Evolutionary conservation across 2,888 invertebrate genomes (phyloP).

Genomic region (Anarsia innoxiella): DNA sequence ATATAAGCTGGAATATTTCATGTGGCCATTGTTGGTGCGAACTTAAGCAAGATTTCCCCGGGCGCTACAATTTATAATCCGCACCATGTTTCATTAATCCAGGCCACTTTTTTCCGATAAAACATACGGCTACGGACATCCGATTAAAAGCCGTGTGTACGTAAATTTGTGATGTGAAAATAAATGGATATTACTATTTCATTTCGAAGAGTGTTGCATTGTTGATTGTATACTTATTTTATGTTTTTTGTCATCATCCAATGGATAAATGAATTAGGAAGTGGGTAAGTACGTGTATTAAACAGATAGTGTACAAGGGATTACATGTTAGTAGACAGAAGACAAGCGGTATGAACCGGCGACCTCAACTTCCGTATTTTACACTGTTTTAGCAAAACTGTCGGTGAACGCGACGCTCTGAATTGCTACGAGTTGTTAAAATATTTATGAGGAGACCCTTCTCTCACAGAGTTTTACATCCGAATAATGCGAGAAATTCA

Average conservation of each 20-base stretch:
- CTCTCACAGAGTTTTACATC: conserved; percentile 46
- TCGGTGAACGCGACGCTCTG: conserved; percentile 3
- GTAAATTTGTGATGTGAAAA: no score
- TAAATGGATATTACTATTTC: no score
- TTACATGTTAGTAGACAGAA: no score
- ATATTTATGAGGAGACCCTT: conserved; percentile 58
- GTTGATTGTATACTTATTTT: no score
- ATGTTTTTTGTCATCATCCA: no score
- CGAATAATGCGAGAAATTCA: conserved; percentile 56
- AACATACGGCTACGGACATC: conserved; percentile 21
- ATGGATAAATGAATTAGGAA: no score
- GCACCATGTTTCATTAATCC: conserved; percentile 48
- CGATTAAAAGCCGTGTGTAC: conserved; percentile 5
- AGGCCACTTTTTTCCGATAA: conserved; percentile 33
- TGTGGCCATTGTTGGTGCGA: conserved; percentile 44
- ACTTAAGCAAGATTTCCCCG: conserved; percentile 62
- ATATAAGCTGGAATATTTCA: conserved; percentile 50
- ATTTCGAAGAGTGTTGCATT: no score
- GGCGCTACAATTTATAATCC: conserved; percentile 54
- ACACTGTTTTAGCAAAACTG: conserved; percentile 16
- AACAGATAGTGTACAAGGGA: no score
- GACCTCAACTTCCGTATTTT: conserved; percentile 2
- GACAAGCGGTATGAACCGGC: conserved; percentile 1
- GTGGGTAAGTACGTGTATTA: no score
- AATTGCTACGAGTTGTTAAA: conserved; percentile 35